Conservation (phyloP, 2,797 vertebrate species). For the Lophius americanus region DNA sequence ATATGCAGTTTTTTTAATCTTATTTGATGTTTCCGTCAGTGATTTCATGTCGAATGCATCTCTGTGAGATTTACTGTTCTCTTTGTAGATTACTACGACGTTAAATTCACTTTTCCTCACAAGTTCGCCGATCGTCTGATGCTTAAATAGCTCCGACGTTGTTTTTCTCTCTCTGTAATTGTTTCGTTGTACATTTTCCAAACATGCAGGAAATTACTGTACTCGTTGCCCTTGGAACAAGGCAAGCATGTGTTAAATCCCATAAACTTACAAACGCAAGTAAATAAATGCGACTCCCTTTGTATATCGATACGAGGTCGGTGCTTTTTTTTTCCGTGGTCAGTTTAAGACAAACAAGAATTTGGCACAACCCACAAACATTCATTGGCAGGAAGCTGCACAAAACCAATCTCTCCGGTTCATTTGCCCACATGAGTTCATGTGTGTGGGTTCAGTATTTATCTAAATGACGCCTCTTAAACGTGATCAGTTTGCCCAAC, state of each 20-base stretch:
- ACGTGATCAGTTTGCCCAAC: conserved; percentile 15
- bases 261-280: background rate
- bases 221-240: background rate
- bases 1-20: no score
- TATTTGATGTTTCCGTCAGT: no score
- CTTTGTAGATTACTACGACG: background rate
- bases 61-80: conserved; percentile 12
- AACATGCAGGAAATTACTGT: background rate
- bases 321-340: conserved; percentile 12
- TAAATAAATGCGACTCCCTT: background rate
- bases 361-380: conserved; percentile 29
- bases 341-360: conserved; percentile 32
- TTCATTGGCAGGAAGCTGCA: conserved; percentile 42
- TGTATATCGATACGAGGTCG: background rate
- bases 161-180: background rate
- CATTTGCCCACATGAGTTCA: conserved; percentile 5
- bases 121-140: background rate
- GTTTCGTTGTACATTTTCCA: background rate
- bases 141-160: background rate
- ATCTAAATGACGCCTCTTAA: conserved; percentile 39
- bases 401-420: conserved; percentile 19
- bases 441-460: conserved; percentile 23
- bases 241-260: background rate
- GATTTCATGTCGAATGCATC: background rate
- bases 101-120: background rate